Base-by-base conservation (phyloP, 2,888 invertebrate genomes). In the Ferdinandea cuprea region DNA sequence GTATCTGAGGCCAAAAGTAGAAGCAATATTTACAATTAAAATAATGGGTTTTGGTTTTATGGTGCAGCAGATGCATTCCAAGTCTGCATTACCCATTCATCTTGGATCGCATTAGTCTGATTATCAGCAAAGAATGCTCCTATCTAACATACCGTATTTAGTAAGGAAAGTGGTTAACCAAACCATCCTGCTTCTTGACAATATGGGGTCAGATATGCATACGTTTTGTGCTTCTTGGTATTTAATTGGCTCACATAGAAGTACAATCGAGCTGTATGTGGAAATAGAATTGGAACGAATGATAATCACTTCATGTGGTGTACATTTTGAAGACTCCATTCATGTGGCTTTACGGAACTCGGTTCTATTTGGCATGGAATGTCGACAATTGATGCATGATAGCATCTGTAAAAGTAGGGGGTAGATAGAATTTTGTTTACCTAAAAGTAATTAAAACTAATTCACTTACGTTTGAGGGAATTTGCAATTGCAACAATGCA, bases 181-280 rank as follows among this genome's bases (percentile, higher is more conserved):
- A 44, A 40, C 54, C 44, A 32, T 1, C 46, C 56, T 46, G 30
- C 37, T 37, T 56, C 54, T 56, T 73, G 15, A 8, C 15, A 44
- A 46, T 56, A 56, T 63, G 73, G 61, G 61, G 61, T 54, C 71
- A 48, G 61, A 28, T 63, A 54, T 63, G 37, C 28, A 37, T 25
- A 15, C 21, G 48, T 56, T 30, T 30, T 48, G 6, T 56, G 63
- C 37, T 40, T 46, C 21, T 35, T 73, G 46, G 63, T 48, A 28
- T 65, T 73, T 73, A 65, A 73, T 65, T 65, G 73, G 54, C 48
- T 73, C 54, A n/a, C n/a, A 63, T 54, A 63, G 61, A 17, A 46
- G 28, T 52, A 15, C 30, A 52, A 17, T 30, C 44, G 11, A 42
- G 58, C 28, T 25, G 3, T 13, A 8, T n/a, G n/a, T n/a, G n/a